Evolutionary conservation across 1,140 invertebrate genomes (phyloP).

Genomic region (Trichonephila inaurata): DNA sequence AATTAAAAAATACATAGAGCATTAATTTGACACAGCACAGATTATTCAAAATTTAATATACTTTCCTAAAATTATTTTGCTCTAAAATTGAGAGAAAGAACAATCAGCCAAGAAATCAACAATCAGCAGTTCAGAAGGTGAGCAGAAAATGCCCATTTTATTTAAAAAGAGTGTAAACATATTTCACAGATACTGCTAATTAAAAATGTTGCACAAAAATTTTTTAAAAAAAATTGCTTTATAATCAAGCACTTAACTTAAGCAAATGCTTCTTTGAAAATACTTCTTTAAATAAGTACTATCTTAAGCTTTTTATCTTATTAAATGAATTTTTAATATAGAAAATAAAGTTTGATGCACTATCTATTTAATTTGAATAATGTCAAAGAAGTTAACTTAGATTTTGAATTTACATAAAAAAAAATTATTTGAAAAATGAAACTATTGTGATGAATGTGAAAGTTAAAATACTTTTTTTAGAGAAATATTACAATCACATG

Average conservation of each 20-base stretch:
- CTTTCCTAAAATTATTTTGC: too few relatives aligned
- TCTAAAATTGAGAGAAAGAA: too few relatives aligned
- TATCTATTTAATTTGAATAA: not conserved
- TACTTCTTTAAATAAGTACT: not conserved
- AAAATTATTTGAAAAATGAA: not conserved
- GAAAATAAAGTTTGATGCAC: not conserved
- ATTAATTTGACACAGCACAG: too few relatives aligned
- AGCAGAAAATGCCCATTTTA: not conserved
- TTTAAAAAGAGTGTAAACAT: not conserved
- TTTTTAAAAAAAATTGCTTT: not conserved
- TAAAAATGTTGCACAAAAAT: not conserved
- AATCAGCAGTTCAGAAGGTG: not conserved
- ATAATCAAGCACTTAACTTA: not conserved
- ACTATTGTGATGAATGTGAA: not conserved
- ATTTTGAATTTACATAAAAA: not conserved
- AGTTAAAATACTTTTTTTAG: not conserved
- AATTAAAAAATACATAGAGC: too few relatives aligned
- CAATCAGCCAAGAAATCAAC: not conserved
- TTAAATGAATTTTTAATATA: not conserved
- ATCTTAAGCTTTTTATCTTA: too few relatives aligned
- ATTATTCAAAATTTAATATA: too few relatives aligned
- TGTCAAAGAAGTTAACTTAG: not conserved
- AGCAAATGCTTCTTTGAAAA: not conserved
- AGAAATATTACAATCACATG: not conserved
- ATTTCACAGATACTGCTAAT: not conserved